Conservation (phyloP, 1,140 invertebrate genomes). For the Bradysia coprophila region DNA sequence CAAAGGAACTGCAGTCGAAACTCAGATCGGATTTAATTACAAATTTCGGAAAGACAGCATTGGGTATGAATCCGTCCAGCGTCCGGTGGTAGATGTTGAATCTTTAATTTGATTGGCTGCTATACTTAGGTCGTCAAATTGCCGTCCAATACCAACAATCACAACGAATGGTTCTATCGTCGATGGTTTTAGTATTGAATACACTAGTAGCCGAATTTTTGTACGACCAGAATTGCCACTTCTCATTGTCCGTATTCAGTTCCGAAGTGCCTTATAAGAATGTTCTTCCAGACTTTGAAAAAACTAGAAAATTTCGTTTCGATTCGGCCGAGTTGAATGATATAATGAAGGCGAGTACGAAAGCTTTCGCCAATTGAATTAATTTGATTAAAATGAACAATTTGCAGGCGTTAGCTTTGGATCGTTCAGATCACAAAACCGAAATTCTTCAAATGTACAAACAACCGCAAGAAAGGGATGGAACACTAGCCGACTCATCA, state of each 20-base stretch:
- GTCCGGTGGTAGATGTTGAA: neutral
- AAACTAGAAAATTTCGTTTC: slow-evolving; percentile 9
- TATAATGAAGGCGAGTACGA: slow-evolving; percentile 8
- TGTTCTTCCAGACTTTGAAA: slow-evolving; percentile 13
- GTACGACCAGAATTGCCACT: slow-evolving; percentile 18
- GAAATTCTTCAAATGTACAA: no score
- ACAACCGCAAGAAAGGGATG: neutral
- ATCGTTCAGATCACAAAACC: no score
- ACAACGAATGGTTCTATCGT: slow-evolving; percentile 8
- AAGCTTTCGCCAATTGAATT: neutral
- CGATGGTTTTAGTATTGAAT: slow-evolving; percentile 12
- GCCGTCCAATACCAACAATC: neutral
- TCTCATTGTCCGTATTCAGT: slow-evolving; percentile 17
- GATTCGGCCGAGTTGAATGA: slow-evolving; percentile 9
- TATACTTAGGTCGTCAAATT: neutral
- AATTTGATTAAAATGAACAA: neutral
- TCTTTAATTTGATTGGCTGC: neutral
- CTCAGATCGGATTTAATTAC: slow-evolving; percentile 14
- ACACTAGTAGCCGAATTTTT: slow-evolving; percentile 20
- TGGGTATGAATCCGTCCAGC: slow-evolving; percentile 13
- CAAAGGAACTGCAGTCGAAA: slow-evolving; percentile 15
- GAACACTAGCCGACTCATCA: neutral
- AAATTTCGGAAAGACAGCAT: slow-evolving; percentile 14
- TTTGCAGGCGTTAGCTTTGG: no score
- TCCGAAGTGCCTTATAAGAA: slow-evolving; percentile 16